These are phyloP conservation scores for Buceros bicornis DNA, from an alignment of 2,797 vertebrate genomes.

Conservation along the genomic window DNA sequence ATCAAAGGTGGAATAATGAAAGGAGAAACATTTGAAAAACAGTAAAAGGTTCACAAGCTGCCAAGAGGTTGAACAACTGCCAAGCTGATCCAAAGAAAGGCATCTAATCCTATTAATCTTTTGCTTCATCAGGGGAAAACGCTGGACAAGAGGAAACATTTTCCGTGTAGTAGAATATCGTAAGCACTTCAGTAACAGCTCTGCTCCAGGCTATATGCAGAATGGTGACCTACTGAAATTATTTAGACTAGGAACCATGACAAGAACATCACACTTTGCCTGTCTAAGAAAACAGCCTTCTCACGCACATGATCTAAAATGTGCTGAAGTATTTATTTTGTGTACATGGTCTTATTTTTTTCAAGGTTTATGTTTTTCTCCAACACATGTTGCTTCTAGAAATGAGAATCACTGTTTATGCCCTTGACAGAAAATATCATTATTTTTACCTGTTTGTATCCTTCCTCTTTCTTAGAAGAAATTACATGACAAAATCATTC, in stretches of 20 bases:
- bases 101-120: conserved; percentile 62
- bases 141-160: conserved; percentile 31
- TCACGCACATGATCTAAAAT: conserved; percentile 61
- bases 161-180: not conserved
- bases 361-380: not conserved
- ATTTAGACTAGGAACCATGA: conserved; percentile 66
- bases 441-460: not conserved
- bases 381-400: not conserved
- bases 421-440: not conserved
- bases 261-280: conserved; percentile 75
- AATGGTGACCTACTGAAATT: conserved; percentile 66
- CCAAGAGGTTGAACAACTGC: not conserved
- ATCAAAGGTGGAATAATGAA: conserved; percentile 22
- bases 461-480: not conserved
- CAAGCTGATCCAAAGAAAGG: conserved; percentile 16
- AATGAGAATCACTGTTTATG: not conserved
- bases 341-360: not conserved
- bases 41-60: not conserved
- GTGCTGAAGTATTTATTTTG: conserved; percentile 47
- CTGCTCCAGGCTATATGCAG: not conserved
- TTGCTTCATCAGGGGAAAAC: conserved; percentile 35
- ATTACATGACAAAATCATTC: not conserved
- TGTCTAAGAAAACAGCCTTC: conserved; percentile 72
- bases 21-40: conserved; percentile 20
- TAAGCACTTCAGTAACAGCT: not conserved